These are phyloP conservation scores for Drosophila eohydei DNA, from an alignment of 2,888 invertebrate genomes.

Conservation along the genomic window DNA sequence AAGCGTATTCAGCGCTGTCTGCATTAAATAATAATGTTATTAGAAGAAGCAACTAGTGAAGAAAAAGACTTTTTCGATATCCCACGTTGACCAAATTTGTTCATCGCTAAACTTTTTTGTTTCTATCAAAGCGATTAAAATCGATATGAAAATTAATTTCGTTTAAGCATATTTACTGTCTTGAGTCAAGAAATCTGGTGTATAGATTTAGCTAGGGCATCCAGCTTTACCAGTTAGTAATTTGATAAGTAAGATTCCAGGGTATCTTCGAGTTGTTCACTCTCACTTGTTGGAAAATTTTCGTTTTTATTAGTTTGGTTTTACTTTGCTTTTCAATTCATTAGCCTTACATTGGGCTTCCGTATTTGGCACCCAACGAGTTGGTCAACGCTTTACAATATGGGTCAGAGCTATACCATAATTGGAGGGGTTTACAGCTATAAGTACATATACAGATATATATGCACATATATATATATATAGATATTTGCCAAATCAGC, in stretches of 20 bases:
- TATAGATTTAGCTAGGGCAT: too few species aligned
- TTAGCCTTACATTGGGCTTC: slow-evolving; percentile 79
- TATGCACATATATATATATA: background rate
- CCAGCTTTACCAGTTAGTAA: too few species aligned
- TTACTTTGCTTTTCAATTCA: slow-evolving; percentile 65
- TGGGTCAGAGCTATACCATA: slow-evolving; percentile 48
- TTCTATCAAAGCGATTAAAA: too few species aligned
- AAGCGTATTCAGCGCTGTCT: too few species aligned
- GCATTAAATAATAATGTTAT: too few species aligned
- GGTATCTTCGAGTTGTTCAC: background rate
- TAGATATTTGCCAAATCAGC: slow-evolving; percentile 39
- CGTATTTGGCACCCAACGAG: slow-evolving; percentile 67
- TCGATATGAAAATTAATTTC: too few species aligned
- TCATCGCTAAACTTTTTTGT: too few species aligned
- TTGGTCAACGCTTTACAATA: slow-evolving; percentile 46
- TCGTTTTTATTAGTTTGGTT: slow-evolving; percentile 31
- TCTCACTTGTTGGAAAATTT: slow-evolving; percentile 21
- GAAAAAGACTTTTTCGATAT: background rate
- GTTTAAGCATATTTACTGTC: too few species aligned
- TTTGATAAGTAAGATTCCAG: background rate
- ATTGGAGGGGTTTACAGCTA: slow-evolving; percentile 50
- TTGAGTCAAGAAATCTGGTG: too few species aligned
- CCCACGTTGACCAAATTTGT: background rate
- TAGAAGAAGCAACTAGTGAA: too few species aligned
- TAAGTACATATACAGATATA: background rate